Base-by-base conservation (phyloP, 2,113 vertebrate genomes). In the Talpa occidentalis region DNA sequence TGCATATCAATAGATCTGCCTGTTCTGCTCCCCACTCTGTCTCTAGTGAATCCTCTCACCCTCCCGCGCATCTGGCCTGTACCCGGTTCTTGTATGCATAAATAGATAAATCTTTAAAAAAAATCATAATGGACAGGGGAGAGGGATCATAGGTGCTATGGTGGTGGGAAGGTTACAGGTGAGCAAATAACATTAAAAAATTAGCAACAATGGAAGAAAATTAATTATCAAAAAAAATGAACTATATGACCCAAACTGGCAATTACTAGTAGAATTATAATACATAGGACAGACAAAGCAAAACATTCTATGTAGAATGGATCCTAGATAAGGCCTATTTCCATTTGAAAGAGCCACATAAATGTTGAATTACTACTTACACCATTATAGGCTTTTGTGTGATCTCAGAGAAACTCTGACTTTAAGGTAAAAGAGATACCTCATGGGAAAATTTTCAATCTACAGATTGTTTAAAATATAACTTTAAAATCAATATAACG, bases 401-500 rank as follows among this genome's bases (percentile, higher is more conserved):
- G 21, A 37, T 22, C 47, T 74, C 47, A 47, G 42, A 32, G 6
- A 91, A 95, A 72, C 30, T 88, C 52, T 52, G 49, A 69, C 67
- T 94, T 93, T 78, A 52, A 92, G 12, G 64, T 66, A 44, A 92
- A 90, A 76, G 24, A 78, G 52, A 81, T 16, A 3, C 3, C 47
- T 3, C 6, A 0, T 24, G 54, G 19, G 6, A 6, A 92, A 86
- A 81, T 82, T 28, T 30, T 76, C 37, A 9, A 30, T 32, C 22
- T 79, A 64, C 0, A 37, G 21, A 70, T 49, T 91, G 47, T 91
- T 90, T 76, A 86, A 94, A 90, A 78, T 78, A 28, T 59, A 73
- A 67, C 11, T 72, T 90, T 52, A 64, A 92, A 62, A 86, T 2
- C 42, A 35, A 86, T 69, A 64, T 10, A 80, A 92, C 74, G 19